Evolutionary conservation across 2,888 invertebrate genomes (phyloP).

Genomic region (Oxyscelio sp.): DNA sequence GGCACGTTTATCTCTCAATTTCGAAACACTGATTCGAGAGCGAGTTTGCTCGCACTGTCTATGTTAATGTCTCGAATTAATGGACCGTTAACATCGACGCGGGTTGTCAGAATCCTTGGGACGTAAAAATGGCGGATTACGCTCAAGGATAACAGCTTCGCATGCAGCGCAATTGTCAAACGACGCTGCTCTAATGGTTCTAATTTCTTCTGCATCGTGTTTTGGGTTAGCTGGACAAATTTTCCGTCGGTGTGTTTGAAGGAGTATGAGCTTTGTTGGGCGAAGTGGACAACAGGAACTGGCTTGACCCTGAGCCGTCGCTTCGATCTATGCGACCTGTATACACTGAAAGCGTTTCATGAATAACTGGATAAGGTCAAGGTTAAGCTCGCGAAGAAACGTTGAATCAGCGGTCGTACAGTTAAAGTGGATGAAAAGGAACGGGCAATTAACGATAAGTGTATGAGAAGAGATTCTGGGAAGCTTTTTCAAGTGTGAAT

Average conservation of each 20-base stretch:
- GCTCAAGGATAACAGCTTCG: conserved; percentile 80
- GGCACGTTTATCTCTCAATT: conserved; percentile 36
- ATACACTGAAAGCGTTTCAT: conserved; percentile 58
- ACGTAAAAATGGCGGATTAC: conserved; percentile 75
- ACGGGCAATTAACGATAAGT: conserved; percentile 51
- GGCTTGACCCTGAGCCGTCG: conserved; percentile 80
- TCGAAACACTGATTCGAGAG: conserved; percentile 31
- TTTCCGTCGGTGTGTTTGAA: conserved; percentile 24
- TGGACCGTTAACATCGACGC: conserved; percentile 80
- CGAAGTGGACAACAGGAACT: conserved; percentile 56
- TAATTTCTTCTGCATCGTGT: conserved; percentile 32
- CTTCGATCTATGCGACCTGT: conserved; percentile 73
- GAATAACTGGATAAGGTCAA: conserved; percentile 80
- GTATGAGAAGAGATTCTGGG: conserved; percentile 10
- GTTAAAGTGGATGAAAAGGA: conserved; percentile 37
- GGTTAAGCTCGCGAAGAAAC: conserved; percentile 71
- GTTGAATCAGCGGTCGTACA: conserved; percentile 42
- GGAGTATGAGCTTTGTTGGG: conserved; percentile 17
- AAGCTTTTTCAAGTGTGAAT: conserved; percentile 22
- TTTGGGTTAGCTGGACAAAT: conserved; percentile 8
- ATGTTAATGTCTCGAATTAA: conserved; percentile 79
- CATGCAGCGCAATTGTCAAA: conserved; percentile 11
- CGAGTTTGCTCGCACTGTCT: conserved; percentile 30
- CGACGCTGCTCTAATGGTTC: conserved; percentile 49
- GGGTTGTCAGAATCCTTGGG: conserved; percentile 75